phyloP scores from a whole-genome alignment of 2,888 invertebrate genomes.

The Lochmaea crataegi region DNA sequence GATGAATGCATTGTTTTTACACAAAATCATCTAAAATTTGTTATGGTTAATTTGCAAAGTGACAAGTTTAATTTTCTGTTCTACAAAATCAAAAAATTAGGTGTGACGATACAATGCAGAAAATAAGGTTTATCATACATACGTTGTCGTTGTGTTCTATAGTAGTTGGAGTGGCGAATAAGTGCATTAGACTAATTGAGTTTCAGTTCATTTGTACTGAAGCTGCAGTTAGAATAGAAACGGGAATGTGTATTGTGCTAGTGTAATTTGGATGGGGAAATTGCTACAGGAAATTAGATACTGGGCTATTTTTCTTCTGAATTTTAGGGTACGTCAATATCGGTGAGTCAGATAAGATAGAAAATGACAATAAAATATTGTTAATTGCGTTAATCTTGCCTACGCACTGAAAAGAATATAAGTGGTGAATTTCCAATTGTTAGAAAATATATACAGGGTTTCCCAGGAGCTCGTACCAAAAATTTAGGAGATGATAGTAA shows the following conservation, averaged over 20 bases:
- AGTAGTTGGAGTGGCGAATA: slow-evolving; percentile 10
- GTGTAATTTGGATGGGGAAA: slow-evolving; percentile 14
- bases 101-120: background rate
- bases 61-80: background rate
- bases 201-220: slow-evolving; percentile 13
- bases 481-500: too few species aligned
- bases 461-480: background rate
- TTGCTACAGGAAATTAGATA: slow-evolving; percentile 10
- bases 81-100: background rate
- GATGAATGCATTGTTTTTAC: too few species aligned
- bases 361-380: slow-evolving; percentile 2
- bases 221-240: slow-evolving; percentile 5
- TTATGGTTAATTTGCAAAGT: too few species aligned
- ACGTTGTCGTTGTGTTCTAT: background rate
- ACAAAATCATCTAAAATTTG: too few species aligned
- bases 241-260: background rate
- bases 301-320: slow-evolving; percentile 9
- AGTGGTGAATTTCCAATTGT: too few species aligned
- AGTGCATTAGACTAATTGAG: slow-evolving; percentile 18
- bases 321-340: slow-evolving; percentile 8
- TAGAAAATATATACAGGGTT: too few species aligned
- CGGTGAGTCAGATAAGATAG: slow-evolving; percentile 6
- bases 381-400: too few species aligned
- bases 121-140: slow-evolving; percentile 14
- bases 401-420: too few species aligned